Base-by-base conservation (phyloP, 2,888 invertebrate species). In the Erebia epiphron region DNA sequence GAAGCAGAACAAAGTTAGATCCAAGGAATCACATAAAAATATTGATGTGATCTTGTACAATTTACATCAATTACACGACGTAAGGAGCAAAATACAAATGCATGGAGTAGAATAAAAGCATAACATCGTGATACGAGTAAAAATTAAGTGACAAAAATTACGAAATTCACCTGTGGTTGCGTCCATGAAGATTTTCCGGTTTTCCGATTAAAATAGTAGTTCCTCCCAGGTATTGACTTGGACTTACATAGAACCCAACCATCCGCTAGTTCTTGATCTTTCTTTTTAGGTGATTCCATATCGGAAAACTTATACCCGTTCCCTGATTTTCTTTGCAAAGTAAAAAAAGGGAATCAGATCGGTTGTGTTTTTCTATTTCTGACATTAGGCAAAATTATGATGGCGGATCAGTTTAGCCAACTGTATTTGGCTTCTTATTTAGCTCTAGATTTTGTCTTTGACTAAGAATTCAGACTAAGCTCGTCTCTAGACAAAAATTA, bases 181-280 rank as follows among this genome's bases (percentile, higher is more conserved):
- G 87, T 87, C 93, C 93, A 93, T 73, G 88, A 91, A 72, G 93
- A 92, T 81, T 88, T 90, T 74, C 92, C 92, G 67, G 90, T 92
- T 84, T 86, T 91, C 77, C 82, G 90, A 77, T 93, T 91, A 78
- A 92, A 93, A 85, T 87, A 93, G 83, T 92, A 93, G 77, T 87
- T 89, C 79, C 90, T 87, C 9, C 90, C 91, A 21, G 89, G 89
- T 76, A 82, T 91, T 41, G 92, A 91, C 80, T 91, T 93, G 5
- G 93, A 93, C 54, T 84, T 81, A 79, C 92, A 92, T 70, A 87
- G 82, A 49, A 90, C 84, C 93, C 93, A 93, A 72, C 92, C 92
- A 71, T 88, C 88, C 84, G 95, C 94, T 74, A 91, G 76, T 83
- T 94, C 80, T 61, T 83, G 79, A 62, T 79, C 80, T 66, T 82